phyloP scores from a whole-genome alignment of 2,888 invertebrate species.

The Mythimna impura region DNA sequence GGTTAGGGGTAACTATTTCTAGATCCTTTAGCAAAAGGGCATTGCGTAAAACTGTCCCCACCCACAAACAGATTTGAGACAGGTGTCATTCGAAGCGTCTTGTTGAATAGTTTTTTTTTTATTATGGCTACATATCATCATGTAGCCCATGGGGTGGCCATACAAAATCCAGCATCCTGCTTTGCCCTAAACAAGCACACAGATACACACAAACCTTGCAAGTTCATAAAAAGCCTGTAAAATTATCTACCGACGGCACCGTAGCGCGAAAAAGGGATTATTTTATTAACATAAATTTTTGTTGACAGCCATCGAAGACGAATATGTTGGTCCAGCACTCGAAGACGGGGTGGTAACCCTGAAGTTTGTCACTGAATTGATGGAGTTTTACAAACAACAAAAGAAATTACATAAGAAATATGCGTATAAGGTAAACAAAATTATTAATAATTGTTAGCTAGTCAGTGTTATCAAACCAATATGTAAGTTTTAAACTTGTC shows the following conservation, averaged over 20 bases:
- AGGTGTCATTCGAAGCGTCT: too few species aligned
- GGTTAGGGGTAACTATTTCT: too few species aligned
- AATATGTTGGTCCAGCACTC: slow-evolving; percentile 97
- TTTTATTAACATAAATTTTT: background rate
- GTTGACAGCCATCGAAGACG: slow-evolving; percentile 96
- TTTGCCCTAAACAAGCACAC: too few species aligned
- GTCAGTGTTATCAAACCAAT: background rate
- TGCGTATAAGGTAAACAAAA: slow-evolving; percentile 95
- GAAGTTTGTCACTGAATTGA: slow-evolving; percentile 96
- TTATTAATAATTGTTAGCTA: background rate
- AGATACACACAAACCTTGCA: too few species aligned
- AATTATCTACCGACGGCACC: background rate
- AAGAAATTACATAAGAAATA: slow-evolving; percentile 98
- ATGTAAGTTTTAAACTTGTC: too few species aligned
- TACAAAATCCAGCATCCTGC: too few species aligned
- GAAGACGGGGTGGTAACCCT: slow-evolving; percentile 96
- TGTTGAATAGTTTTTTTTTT: too few species aligned
- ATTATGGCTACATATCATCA: too few species aligned
- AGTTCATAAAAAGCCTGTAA: background rate
- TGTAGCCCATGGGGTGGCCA: too few species aligned
- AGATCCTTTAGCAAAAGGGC: too few species aligned
- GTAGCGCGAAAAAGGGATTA: background rate
- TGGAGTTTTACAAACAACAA: slow-evolving; percentile 97
- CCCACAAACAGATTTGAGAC: too few species aligned
- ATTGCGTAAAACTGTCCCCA: too few species aligned